Evolutionary conservation across 2,113 vertebrate species (phyloP).

Genomic region (Bufo gargarizans): DNA sequence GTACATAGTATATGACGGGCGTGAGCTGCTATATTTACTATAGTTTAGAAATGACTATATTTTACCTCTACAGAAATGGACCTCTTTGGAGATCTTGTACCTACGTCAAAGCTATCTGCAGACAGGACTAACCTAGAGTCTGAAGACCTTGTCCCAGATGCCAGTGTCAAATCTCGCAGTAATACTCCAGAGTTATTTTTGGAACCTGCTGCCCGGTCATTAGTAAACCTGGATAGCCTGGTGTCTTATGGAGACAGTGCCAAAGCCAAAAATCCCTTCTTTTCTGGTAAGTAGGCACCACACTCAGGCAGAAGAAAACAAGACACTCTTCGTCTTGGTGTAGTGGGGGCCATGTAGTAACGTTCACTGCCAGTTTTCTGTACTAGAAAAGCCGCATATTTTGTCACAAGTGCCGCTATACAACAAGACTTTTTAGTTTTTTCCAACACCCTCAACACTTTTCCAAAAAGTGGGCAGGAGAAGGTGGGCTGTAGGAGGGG

Average conservation of each 20-base stretch:
- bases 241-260: conserved; percentile 73
- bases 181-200: conserved; percentile 88
- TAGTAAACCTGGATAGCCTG: conserved; percentile 90
- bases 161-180: conserved; percentile 73
- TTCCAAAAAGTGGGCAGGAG: too few species aligned
- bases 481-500: too few species aligned
- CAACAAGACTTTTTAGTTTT: too few species aligned
- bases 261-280: conserved; percentile 88
- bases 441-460: too few species aligned
- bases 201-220: conserved; percentile 83
- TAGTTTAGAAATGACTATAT: not conserved
- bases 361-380: too few species aligned
- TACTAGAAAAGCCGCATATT: too few species aligned
- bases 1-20: too few species aligned
- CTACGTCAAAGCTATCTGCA: conserved; percentile 78
- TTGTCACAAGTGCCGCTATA: too few species aligned
- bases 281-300: conserved; percentile 76
- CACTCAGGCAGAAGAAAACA: not conserved
- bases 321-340: not conserved
- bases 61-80: conserved; percentile 76
- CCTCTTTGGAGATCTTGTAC: conserved; percentile 84
- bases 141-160: conserved; percentile 75
- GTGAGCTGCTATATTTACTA: not conserved
- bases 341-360: too few species aligned
- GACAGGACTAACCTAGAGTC: conserved; percentile 78